Percentiles rank a stretch among this genome's conserved stretches.
Conservation (phyloP, 64 coral and sea anemone species). For the Montipora cactus region DNA sequence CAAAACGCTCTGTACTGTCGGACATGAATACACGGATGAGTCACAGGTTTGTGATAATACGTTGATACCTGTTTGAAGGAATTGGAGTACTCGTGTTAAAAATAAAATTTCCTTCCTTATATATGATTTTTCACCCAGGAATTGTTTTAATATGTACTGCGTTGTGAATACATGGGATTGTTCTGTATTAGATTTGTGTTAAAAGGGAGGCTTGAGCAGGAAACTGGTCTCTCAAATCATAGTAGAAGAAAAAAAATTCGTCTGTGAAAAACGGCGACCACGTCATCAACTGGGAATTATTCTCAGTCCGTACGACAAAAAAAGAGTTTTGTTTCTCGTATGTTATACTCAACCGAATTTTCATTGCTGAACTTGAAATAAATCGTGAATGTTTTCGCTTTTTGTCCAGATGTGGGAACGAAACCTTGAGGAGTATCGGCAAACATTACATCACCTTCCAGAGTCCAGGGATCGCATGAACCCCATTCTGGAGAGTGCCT, state of each 20-base stretch:
- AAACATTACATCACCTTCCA: constrained; percentile 81
- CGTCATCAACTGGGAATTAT: too few relatives aligned
- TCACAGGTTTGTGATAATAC: constrained; percentile 65
- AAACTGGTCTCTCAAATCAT: too few relatives aligned
- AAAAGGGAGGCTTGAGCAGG: too few relatives aligned
- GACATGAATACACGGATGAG: constrained; percentile 75
- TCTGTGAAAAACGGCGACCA: too few relatives aligned
- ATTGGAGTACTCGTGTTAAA: neutral
- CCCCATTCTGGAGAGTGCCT: constrained; percentile 71
- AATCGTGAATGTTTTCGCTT: neutral
- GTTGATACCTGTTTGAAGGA: neutral
- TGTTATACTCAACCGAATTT: neutral
- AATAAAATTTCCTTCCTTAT: too few relatives aligned
- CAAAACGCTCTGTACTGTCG: constrained; percentile 50
- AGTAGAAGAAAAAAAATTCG: too few relatives aligned
- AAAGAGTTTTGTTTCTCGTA: too few relatives aligned
- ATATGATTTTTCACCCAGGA: too few relatives aligned
- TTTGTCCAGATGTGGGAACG: constrained; percentile 70
- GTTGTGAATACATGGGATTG: too few relatives aligned
- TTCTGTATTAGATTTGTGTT: too few relatives aligned
- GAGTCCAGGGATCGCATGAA: constrained; percentile 87
- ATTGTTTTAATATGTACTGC: too few relatives aligned
- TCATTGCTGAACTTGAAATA: neutral
- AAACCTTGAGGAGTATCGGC: constrained; percentile 80
- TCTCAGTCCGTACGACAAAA: too few relatives aligned